A percentile compares a stretch with the other conserved stretches of the same genome.
Evolutionary conservation across 1,140 invertebrate genomes (phyloP).

Genomic region (Drosophila ironensis): DNA sequence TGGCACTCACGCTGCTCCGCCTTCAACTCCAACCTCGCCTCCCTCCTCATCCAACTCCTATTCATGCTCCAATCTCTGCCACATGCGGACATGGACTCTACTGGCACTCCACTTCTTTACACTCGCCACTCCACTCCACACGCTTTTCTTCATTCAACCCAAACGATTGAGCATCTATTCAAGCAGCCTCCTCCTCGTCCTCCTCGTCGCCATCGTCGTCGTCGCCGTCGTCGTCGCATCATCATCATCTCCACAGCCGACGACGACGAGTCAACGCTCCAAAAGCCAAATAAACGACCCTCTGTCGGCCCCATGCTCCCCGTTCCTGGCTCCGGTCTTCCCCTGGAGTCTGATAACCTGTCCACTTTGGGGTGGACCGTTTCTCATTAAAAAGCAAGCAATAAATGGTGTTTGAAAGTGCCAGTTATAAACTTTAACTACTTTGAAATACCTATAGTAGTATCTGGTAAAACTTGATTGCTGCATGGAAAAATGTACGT

Average conservation of each 20-base stretch:
- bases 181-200: constrained; percentile 44
- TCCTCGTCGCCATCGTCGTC: constrained; percentile 37
- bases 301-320: constrained; percentile 17
- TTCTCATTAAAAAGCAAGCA: neutral
- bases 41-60: constrained; percentile 16
- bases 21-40: constrained; percentile 7
- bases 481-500: too few species aligned
- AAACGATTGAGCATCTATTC: constrained; percentile 78
- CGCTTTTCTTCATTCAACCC: constrained; percentile 72
- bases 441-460: too few species aligned
- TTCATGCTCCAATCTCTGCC: constrained; percentile 38
- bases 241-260: constrained; percentile 29
- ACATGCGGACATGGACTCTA: constrained; percentile 14
- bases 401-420: neutral
- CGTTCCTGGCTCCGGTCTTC: neutral
- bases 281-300: constrained; percentile 59
- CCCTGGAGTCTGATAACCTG: constrained; percentile 24
- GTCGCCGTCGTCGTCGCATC: constrained; percentile 1
- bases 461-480: too few species aligned
- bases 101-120: neutral
- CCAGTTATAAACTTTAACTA: too few species aligned
- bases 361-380: constrained; percentile 17
- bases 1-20: constrained; percentile 54
- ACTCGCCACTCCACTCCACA: constrained; percentile 36
- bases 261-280: constrained; percentile 55